Percentiles rank a stretch among this genome's conserved stretches.
Conservation (phyloP, 2,113 vertebrate species). For the Pimephales promelas region DNA sequence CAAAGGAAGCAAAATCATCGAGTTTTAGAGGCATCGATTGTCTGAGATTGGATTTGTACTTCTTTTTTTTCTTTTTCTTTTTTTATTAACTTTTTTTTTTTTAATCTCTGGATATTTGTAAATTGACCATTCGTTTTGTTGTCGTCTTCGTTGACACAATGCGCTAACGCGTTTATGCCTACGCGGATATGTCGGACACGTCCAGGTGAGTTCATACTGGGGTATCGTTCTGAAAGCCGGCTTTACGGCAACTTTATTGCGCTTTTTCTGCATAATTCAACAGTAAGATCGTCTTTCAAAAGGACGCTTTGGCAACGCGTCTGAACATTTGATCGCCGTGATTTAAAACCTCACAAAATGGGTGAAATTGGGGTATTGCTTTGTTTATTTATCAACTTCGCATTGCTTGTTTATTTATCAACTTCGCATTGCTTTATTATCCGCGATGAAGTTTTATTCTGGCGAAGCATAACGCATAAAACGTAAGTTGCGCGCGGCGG, state of each 20-base stretch:
- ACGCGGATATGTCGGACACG: slow-evolving; percentile 49
- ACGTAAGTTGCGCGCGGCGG: neutral
- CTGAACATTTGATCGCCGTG: neutral
- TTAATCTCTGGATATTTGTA: slow-evolving; percentile 24
- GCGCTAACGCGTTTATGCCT: slow-evolving; percentile 14
- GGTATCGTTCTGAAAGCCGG: neutral
- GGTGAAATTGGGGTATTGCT: neutral
- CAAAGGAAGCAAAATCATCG: neutral
- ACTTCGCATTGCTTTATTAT: neutral
- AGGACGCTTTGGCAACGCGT: neutral
- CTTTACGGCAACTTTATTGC: neutral
- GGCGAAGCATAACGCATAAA: neutral
- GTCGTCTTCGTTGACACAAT: slow-evolving; percentile 28
- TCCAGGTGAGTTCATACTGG: slow-evolving; percentile 56
- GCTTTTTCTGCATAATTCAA: neutral
- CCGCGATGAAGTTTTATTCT: neutral
- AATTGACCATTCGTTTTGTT: neutral
- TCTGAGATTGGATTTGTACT: neutral
- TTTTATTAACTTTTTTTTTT: neutral
- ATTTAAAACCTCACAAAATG: neutral
- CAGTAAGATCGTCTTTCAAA: neutral
- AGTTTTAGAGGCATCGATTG: neutral
- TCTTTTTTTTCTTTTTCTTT: neutral
- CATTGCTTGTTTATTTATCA: neutral
- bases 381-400: neutral